Evolutionary conservation across 2,888 invertebrate genomes (phyloP).

Genomic region (Meiosimyza decipiens): DNA sequence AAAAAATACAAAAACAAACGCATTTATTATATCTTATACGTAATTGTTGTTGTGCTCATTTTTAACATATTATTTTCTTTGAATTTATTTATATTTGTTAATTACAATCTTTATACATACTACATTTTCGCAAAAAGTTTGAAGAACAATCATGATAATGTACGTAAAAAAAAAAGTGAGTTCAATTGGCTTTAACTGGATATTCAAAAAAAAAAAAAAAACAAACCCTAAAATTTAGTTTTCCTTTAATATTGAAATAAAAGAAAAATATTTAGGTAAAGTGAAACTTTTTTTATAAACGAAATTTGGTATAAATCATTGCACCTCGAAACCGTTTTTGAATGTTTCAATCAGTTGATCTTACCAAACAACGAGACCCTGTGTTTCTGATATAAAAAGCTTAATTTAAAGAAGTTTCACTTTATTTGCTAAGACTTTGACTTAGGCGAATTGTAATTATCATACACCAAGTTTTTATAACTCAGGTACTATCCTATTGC

Average conservation of each 20-base stretch:
- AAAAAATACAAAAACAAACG: slow-evolving; percentile 42
- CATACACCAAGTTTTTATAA: too few relatives aligned
- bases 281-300: too few relatives aligned
- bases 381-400: too few relatives aligned
- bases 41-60: slow-evolving; percentile 35
- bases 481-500: too few relatives aligned
- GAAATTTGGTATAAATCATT: too few relatives aligned
- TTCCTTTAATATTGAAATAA: neutral
- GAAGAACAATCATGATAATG: slow-evolving; percentile 9
- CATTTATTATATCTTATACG: slow-evolving; percentile 22
- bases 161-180: slow-evolving; percentile 53
- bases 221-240: neutral
- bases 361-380: too few relatives aligned
- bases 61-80: slow-evolving; percentile 15
- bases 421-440: too few relatives aligned
- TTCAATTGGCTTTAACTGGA: slow-evolving; percentile 55
- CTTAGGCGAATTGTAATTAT: too few relatives aligned
- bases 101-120: slow-evolving; percentile 34
- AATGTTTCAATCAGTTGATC: too few relatives aligned
- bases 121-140: slow-evolving; percentile 2
- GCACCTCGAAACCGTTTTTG: too few relatives aligned
- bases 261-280: neutral
- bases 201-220: neutral
- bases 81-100: slow-evolving; percentile 40
- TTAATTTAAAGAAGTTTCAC: too few relatives aligned